Evolutionary conservation across 1,140 invertebrate genomes (phyloP), one percentile per base, ranked within the genome.

Genomic region (Danaus melanippus): DNA sequence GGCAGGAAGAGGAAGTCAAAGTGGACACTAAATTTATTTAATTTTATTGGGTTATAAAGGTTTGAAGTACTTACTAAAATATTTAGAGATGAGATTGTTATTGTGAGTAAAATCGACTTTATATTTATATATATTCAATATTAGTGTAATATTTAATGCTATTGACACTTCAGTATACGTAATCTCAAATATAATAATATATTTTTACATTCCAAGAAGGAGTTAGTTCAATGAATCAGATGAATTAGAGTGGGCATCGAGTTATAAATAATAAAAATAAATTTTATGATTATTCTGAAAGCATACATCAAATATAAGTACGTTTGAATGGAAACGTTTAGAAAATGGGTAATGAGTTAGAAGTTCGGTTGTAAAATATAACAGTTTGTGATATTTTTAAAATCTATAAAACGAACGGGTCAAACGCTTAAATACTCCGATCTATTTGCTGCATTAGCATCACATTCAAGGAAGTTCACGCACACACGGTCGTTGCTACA

Each of bases 381-480:
- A 67, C 63, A 60, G 58, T 62, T 32, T 54, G 68, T 57, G 67
- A 71, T 77, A 77, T 74, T 77, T 77, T 73, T 74, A 69, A 66
- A 64, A 65, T 60, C 61, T 46, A 58, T 74, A 73, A 73, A 74
- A 57, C 54, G 59, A 51, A 67, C 71, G 64, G 69, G 66, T 71
- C 66, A 48, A 53, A 58, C 55, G 65, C 66, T 64, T 64, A 67
- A 72, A 74, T 66, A 67, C 67, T 70, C 58, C 46, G 52, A 43
- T 65, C 57, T 59, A 74, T 64, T 65, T 69, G 64, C 53, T 56
- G 60, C 56, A 54, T 66, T 62, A 56, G 51, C 46, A 62, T 63
- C 55, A 67, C 50, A 60, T 66, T 57, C 57, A 50, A 49, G 54
- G 46, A 53, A 53, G 60, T 55, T 62, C 60, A 60, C 58, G 44